Evolutionary conservation across 1,140 invertebrate species (phyloP).

Genomic region (Halyomorpha halys): DNA sequence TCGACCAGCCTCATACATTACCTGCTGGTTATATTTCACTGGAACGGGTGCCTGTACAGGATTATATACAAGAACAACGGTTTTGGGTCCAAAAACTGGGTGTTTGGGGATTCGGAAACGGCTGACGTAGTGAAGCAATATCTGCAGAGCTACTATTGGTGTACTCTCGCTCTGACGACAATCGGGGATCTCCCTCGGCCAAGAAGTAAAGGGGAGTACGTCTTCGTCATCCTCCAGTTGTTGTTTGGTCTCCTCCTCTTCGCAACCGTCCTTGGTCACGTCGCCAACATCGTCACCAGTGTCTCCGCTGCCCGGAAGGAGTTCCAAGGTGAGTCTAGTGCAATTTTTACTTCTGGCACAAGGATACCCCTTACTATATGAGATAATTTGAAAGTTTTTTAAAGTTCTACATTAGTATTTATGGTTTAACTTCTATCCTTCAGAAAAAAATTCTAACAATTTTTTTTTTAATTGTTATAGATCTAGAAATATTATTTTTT

Average conservation of each 20-base stretch:
- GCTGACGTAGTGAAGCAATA: conserved; percentile 87
- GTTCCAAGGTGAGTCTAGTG: conserved; percentile 72
- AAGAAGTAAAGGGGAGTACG: conserved; percentile 77
- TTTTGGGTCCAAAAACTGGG: conserved; percentile 84
- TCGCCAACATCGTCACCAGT: conserved; percentile 91
- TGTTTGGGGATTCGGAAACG: conserved; percentile 69
- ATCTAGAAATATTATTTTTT: no score
- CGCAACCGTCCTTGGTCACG: conserved; percentile 84
- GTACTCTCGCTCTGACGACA: conserved; percentile 86
- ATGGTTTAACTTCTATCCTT: no score
- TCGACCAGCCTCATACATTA: conserved; percentile 88
- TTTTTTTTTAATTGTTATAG: no score
- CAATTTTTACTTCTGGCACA: no score
- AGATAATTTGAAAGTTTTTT: no score
- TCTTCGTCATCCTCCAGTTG: conserved; percentile 82
- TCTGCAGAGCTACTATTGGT: conserved; percentile 97
- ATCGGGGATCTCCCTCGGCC: conserved; percentile 69
- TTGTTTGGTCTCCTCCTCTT: conserved; percentile 83
- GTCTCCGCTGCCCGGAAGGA: conserved; percentile 88
- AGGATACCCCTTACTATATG: no score
- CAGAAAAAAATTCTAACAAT: no score
- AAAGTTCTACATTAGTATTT: no score
- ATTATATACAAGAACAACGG: conserved; percentile 90
- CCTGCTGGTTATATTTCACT: conserved; percentile 96
- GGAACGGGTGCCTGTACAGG: conserved; percentile 97